Evolutionary conservation across 2,888 invertebrate species (phyloP).

Genomic region (Synergus umbraculus): DNA sequence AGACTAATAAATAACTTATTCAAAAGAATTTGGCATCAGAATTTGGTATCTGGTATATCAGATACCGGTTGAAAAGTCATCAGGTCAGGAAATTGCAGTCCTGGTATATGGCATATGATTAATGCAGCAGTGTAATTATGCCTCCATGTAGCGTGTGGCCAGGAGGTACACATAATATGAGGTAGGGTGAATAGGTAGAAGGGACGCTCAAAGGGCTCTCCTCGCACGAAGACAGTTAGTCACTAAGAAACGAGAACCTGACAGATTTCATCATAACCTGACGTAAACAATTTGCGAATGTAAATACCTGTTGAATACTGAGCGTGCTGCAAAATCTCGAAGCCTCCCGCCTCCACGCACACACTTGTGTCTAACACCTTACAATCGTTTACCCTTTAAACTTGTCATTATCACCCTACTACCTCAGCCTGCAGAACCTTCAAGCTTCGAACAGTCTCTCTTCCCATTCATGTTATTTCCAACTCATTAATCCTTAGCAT

Average conservation of each 20-base stretch:
- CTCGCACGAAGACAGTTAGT: slow-evolving; percentile 47
- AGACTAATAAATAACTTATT: not conserved
- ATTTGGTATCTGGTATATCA: not conserved
- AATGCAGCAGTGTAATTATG: slow-evolving; percentile 60
- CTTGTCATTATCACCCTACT: slow-evolving; percentile 64
- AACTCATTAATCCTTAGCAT: not conserved
- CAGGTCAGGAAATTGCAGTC: not conserved
- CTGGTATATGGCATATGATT: slow-evolving; percentile 50
- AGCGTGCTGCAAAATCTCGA: slow-evolving; percentile 60
- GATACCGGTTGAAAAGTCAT: not conserved
- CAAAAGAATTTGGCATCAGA: not conserved
- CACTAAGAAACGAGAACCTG: slow-evolving; percentile 68
- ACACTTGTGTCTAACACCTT: slow-evolving; percentile 55
- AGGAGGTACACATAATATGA: not conserved
- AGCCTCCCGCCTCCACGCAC: slow-evolving; percentile 55
- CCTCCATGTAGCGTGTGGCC: slow-evolving; percentile 45
- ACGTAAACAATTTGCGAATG: slow-evolving; percentile 77
- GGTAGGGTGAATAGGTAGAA: slow-evolving; percentile 46
- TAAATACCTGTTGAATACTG: slow-evolving; percentile 75
- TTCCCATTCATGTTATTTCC: not conserved
- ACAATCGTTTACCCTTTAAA: slow-evolving; percentile 71
- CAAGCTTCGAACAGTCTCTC: not conserved
- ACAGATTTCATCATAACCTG: slow-evolving; percentile 75
- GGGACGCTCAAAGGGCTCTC: slow-evolving; percentile 46
- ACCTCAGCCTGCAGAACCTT: not conserved